phyloP scores from a whole-genome alignment of 2,888 invertebrate genomes.

The Poecilobothrus nobilitatus region DNA sequence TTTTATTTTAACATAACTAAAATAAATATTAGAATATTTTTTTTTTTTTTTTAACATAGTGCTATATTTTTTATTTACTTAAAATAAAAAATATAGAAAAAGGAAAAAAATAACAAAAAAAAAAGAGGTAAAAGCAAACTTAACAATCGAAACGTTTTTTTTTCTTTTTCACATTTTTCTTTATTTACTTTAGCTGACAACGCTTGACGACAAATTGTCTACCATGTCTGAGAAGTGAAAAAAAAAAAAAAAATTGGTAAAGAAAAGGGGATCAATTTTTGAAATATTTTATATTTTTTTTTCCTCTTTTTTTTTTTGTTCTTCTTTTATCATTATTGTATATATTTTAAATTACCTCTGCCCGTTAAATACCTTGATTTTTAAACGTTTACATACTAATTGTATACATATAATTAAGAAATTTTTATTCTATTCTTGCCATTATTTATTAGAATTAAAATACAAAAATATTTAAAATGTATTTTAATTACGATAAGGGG shows the following conservation, averaged over 20 bases:
- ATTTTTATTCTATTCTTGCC: no score
- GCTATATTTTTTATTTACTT: neutral
- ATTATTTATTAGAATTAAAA: no score
- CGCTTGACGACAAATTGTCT: conserved; percentile 6
- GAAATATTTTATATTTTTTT: neutral
- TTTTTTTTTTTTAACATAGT: neutral
- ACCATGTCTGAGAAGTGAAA: neutral
- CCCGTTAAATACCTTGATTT: no score
- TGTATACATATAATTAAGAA: no score
- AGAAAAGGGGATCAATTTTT: neutral
- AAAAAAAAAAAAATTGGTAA: neutral
- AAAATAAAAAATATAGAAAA: neutral
- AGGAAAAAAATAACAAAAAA: neutral
- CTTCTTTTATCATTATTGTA: neutral
- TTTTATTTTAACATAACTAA: neutral
- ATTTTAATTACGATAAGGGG: no score
- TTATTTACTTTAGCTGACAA: neutral
- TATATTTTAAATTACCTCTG: no score
- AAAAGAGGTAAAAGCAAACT: neutral
- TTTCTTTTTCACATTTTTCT: neutral
- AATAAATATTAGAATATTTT: neutral
- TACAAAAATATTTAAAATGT: no score
- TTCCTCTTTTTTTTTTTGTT: neutral
- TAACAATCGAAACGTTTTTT: neutral
- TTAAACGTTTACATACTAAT: no score